Evolutionary conservation across 2,797 vertebrate genomes (phyloP).

Genomic region (Pseudochirops cupreus): DNA sequence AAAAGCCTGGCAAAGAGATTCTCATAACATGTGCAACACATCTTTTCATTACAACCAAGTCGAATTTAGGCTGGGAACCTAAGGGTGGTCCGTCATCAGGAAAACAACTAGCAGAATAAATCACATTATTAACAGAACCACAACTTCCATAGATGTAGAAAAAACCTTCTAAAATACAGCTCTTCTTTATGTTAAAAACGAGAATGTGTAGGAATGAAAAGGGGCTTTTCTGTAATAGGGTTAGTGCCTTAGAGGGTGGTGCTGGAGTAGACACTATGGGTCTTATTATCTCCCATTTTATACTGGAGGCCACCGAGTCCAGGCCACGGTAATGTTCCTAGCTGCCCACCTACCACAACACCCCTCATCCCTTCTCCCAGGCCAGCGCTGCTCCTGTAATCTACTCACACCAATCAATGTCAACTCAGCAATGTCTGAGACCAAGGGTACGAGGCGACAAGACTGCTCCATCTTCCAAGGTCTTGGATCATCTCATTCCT

Average conservation of each 20-base stretch:
- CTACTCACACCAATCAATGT: background rate
- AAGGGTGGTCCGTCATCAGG: background rate
- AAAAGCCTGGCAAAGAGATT: background rate
- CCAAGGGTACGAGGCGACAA: background rate
- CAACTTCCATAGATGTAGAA: background rate
- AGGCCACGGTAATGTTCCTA: background rate
- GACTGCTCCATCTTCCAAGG: background rate
- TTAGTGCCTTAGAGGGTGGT: background rate
- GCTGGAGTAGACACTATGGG: too few species aligned
- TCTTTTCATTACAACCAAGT: background rate
- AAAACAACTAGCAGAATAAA: background rate
- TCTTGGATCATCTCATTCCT: background rate
- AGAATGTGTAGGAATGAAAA: background rate
- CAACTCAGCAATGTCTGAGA: background rate
- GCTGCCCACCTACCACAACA: background rate
- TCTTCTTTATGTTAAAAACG: background rate
- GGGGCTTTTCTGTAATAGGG: background rate
- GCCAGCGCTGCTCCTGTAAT: background rate
- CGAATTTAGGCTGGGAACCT: background rate
- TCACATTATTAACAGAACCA: background rate
- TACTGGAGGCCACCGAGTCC: background rate
- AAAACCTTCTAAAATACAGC: background rate
- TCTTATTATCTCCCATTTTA: background rate
- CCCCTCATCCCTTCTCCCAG: background rate
- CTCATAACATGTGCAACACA: background rate